Evolutionary conservation across 2,888 invertebrate genomes (phyloP), one percentile per base, ranked within the genome.

Genomic region (Watsonalla binaria): DNA sequence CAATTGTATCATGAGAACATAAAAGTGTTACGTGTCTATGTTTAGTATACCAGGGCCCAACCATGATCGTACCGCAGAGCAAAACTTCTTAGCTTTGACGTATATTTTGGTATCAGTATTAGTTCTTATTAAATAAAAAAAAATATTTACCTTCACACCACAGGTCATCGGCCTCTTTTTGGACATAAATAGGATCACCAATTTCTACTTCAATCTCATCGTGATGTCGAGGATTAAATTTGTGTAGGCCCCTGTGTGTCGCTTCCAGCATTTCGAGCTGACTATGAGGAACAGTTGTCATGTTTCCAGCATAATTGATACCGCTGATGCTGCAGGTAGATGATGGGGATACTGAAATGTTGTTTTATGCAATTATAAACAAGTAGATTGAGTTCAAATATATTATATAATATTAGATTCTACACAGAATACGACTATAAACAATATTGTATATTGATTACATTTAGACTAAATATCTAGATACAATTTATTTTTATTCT

Each of bases 131-230:
- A n/a, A n/a, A n/a, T n/a, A n/a, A n/a, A n/a, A n/a, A n/a, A n/a
- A n/a, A n/a, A n/a, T 34, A 49, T 46, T 59, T 80, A 96, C 98
- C 99, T 94, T 98, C 98, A 84, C 97, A 98, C 99, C 99, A 99
- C 60, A 98, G 92, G 83, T 99, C 99, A 68, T 99, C 99, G 24
- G 96, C 97, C 84, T 99, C 98, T 77, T 97, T 97, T 78, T 97
- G 97, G 65, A 99, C 98, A 79, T 98, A 98, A 62, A 99, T 94
- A 0, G 98, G 97, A 85, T 99, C 99, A 0, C 99, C 99, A 56
- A 99, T 98, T 90, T 99, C 99, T 37, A 99, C 93, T 80, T 97
- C 97, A 59, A 99, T 95, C 89, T 99, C 99, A 73, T 99, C 99
- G 61, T 95, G 95, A 83, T 99, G 99, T 58, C 99, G 92, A 0